Conservation (phyloP, 2,888 invertebrate genomes). For the Andrena bucephala region DNA sequence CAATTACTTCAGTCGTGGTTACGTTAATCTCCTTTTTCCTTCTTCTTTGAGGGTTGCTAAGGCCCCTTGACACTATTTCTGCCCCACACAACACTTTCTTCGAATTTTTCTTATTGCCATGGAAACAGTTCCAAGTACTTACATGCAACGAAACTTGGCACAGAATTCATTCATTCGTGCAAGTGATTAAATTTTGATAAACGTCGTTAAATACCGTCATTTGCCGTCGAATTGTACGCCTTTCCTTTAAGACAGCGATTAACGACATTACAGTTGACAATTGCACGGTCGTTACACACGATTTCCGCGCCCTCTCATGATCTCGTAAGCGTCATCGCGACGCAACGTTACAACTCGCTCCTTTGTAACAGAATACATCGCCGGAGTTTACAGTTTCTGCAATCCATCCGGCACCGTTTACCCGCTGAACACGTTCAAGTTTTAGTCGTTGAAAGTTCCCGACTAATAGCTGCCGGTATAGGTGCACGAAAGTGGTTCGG, state of each 20-base stretch:
- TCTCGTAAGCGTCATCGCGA: slow-evolving; percentile 19
- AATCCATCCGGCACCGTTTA: slow-evolving; percentile 36
- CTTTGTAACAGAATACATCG: slow-evolving; percentile 28
- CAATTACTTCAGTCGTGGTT: no score
- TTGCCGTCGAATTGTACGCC: not conserved
- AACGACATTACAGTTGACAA: slow-evolving; percentile 10
- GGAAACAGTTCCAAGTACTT: no score
- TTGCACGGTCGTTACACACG: slow-evolving; percentile 24
- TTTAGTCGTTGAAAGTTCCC: slow-evolving; percentile 31
- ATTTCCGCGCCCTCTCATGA: slow-evolving; percentile 1
- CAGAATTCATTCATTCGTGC: no score
- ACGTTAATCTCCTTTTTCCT: no score
- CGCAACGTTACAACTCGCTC: slow-evolving; percentile 31
- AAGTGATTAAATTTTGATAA: not conserved
- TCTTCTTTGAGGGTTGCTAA: no score
- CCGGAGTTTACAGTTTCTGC: slow-evolving; percentile 32
- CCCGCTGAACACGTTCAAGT: slow-evolving; percentile 30
- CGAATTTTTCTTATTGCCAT: no score
- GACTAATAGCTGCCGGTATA: slow-evolving; percentile 42
- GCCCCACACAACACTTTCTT: no score
- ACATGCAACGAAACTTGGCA: no score
- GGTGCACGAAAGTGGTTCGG: slow-evolving; percentile 36
- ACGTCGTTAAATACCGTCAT: not conserved
- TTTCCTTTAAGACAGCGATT: not conserved
- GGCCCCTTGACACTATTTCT: no score